phyloP scores from a whole-genome alignment of 1,140 invertebrate species.

The Microplitis mediator region DNA sequence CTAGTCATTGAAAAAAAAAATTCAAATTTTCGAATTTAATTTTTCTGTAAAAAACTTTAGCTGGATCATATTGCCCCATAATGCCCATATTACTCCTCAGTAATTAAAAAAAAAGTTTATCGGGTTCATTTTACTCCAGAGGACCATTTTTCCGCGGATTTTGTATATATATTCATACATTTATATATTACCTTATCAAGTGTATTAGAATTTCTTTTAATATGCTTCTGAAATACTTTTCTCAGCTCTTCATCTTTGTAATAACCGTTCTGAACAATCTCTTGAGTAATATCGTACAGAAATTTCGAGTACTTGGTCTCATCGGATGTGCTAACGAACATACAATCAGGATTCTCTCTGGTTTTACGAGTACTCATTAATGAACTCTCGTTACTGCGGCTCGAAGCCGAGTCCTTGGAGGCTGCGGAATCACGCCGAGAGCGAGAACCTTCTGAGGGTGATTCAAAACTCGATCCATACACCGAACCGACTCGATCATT shows the following conservation, averaged over 20 bases:
- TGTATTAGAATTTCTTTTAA: conserved; percentile 47
- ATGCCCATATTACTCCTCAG: too few species aligned
- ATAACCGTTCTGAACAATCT: conserved; percentile 60
- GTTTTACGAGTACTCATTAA: conserved; percentile 1
- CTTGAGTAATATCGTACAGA: conserved; percentile 63
- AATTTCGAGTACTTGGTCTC: conserved; percentile 60
- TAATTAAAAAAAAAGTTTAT: too few species aligned
- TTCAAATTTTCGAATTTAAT: too few species aligned
- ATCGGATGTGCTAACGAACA: conserved; percentile 30
- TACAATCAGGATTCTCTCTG: not conserved
- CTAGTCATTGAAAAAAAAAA: too few species aligned
- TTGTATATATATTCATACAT: too few species aligned
- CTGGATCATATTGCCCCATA: too few species aligned
- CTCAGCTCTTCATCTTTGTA: conserved; percentile 62
- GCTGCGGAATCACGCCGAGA: conserved; percentile 14
- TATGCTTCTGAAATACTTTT: conserved; percentile 55
- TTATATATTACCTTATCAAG: conserved; percentile 48
- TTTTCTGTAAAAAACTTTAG: too few species aligned
- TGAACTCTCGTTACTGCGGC: not conserved
- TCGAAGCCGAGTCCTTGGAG: not conserved
- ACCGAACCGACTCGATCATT: not conserved
- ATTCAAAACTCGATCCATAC: conserved; percentile 34
- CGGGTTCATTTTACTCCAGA: too few species aligned
- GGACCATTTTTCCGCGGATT: too few species aligned
- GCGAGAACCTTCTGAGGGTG: conserved; percentile 18